Base-by-base conservation (phyloP, 2,113 vertebrate genomes). In the Centrocercus urophasianus region DNA sequence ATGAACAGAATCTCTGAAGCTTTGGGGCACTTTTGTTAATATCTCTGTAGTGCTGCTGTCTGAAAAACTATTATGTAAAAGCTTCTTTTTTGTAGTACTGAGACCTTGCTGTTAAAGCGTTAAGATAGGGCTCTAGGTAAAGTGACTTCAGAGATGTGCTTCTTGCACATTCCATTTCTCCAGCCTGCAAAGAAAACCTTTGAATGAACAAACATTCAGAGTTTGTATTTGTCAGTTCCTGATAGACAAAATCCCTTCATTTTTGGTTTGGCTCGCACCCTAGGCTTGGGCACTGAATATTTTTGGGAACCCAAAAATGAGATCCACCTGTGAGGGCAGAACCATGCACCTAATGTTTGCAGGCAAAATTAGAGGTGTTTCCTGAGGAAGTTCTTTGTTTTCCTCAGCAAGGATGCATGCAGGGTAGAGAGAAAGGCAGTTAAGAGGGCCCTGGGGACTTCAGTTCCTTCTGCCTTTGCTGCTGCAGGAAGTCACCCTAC, bases 31-130 rank as follows among this genome's bases (percentile, higher is more conserved):
- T 10, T 78, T 40, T 74, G 22, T 20, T 27, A 13, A 4, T 13
- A 14, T 6, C 40, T 30, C 61, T 1, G 0, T 6, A 57, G 43
- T 0, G 3, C 32, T 64, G 12, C 34, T 22, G 30, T 14, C 89
- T 19, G 3, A 69, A 3, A 1, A 52, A 40, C 14, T 2, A 10
- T 10, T 3, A 65, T 1, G 0, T 28, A 17, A 27, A 72, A 18
- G 61, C 15, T 10, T 73, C n/a, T 28, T 2, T 52, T 47, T 59
- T 38, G 50, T 30, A 22, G 19, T 7, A 12, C 15, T 0, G 10
- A 1, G 4, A 54, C 15, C 63, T 45, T 67, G 76, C 69, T 42
- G 75, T 76, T 45, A 10, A 50, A 69, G 56, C 0, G 3, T 13
- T 21, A 88, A 25, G 25, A 11, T 27, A 19, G 24, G 56, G 34